Evolutionary conservation across 2,113 vertebrate species (phyloP).

Genomic region (Neodontobutis hainanensis): DNA sequence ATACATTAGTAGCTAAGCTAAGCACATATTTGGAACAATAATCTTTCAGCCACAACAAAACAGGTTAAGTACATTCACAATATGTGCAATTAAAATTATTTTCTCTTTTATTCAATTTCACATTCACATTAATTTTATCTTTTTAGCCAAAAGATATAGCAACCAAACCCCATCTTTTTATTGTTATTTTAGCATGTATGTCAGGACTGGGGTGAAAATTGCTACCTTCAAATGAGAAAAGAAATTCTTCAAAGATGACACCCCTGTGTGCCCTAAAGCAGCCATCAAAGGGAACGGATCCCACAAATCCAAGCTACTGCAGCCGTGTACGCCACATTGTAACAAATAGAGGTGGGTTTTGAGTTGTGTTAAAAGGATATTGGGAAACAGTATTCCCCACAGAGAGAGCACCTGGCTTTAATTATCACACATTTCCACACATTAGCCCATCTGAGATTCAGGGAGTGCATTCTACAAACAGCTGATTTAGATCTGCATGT

Average conservation of each 20-base stretch:
- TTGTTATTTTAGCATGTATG: too few species aligned
- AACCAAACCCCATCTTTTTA: too few species aligned
- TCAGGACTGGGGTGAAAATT: too few species aligned
- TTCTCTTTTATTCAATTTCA: too few species aligned
- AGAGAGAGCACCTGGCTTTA: slow-evolving; percentile 55
- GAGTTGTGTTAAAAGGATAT: slow-evolving; percentile 20
- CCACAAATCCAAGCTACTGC: slow-evolving; percentile 11
- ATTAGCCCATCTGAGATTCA: slow-evolving; percentile 59
- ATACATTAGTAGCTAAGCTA: too few species aligned
- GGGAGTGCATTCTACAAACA: slow-evolving; percentile 51
- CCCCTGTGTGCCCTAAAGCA: background rate
- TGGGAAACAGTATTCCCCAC: slow-evolving; percentile 47
- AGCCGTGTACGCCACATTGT: background rate
- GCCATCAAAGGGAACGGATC: background rate
- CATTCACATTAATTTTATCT: too few species aligned
- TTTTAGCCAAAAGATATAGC: too few species aligned
- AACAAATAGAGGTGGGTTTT: background rate
- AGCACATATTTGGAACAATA: too few species aligned
- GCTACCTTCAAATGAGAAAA: background rate
- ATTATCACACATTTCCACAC: slow-evolving; percentile 68
- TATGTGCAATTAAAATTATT: too few species aligned
- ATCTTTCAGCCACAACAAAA: too few species aligned
- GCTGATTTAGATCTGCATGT: slow-evolving; percentile 59
- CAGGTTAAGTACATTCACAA: too few species aligned
- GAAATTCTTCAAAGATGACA: too few species aligned